These are phyloP conservation scores for Trissolcus japonicus DNA, from an alignment of 2,888 invertebrate genomes.

Conservation along the genomic window DNA sequence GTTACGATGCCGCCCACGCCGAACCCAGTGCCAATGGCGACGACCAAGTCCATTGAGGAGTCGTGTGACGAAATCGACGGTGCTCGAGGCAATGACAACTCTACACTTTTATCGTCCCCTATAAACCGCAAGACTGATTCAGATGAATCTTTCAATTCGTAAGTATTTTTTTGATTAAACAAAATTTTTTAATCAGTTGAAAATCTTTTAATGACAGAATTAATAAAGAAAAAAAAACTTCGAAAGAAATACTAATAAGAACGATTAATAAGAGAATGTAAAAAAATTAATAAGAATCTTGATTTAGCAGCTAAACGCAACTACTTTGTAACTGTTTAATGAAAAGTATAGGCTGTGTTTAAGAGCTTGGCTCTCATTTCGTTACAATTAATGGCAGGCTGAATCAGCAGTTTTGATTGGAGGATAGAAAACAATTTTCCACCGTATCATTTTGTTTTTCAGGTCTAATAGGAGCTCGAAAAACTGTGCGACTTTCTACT, in stretches of 20 bases:
- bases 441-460: slow-evolving; percentile 32
- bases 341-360: too few species aligned
- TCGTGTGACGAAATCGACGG: slow-evolving; percentile 69
- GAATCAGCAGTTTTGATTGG: too few species aligned
- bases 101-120: slow-evolving; percentile 17
- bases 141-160: slow-evolving; percentile 54
- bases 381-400: too few species aligned
- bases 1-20: slow-evolving; percentile 71
- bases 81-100: slow-evolving; percentile 43
- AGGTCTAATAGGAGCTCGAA: slow-evolving; percentile 87
- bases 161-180: slow-evolving; percentile 28
- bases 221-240: not conserved
- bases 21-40: slow-evolving; percentile 65
- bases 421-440: slow-evolving; percentile 23
- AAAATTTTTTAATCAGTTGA: not conserved
- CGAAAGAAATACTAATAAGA: too few species aligned
- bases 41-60: slow-evolving; percentile 64
- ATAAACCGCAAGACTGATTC: slow-evolving; percentile 28
- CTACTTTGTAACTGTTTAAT: too few species aligned
- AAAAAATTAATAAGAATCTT: too few species aligned
- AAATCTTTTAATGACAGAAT: not conserved
- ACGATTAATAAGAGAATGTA: too few species aligned
- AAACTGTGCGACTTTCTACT: slow-evolving; percentile 90
- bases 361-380: too few species aligned
- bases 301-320: too few species aligned